These are phyloP conservation scores for Periophthalmus magnuspinnatus DNA, from an alignment of 2,797 vertebrate species.

Conservation along the genomic window DNA sequence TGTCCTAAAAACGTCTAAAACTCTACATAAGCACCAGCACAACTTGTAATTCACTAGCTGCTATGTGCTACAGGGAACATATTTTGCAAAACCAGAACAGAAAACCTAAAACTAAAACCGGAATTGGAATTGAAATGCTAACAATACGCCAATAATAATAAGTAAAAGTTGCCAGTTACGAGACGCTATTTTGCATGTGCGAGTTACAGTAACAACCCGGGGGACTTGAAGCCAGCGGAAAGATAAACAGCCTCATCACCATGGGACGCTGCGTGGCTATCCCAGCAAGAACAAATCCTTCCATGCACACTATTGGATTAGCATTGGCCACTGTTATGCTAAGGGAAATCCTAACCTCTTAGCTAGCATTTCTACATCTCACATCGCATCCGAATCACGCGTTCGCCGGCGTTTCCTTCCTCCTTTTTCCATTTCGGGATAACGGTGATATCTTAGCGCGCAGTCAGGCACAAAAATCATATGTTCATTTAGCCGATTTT, in stretches of 20 bases:
- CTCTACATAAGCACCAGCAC: no score
- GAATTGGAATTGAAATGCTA: no score
- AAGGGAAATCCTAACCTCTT: conserved; percentile 43
- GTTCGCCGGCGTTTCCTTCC: conserved; percentile 22
- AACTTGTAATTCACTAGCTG: no score
- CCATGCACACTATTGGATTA: conserved; percentile 70
- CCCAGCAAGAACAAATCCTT: conserved; percentile 74
- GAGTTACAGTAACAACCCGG: conserved; percentile 65
- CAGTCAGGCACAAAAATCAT: conserved; percentile 60
- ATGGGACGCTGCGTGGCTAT: conserved; percentile 58
- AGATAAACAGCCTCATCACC: conserved; percentile 74
- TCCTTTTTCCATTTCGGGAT: conserved; percentile 55
- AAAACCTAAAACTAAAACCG: no score
- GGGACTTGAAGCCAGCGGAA: conserved; percentile 66
- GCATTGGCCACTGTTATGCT: conserved; percentile 59
- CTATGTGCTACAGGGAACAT: not conserved
- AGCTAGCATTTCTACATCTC: conserved; percentile 13
- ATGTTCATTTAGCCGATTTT: conserved; percentile 64
- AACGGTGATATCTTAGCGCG: conserved; percentile 57
- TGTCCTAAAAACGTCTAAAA: no score
- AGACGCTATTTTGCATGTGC: conserved; percentile 33
- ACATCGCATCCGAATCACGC: not conserved
- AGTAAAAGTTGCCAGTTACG: not conserved
- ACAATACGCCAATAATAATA: no score
- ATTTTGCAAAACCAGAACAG: conserved; percentile 12